Evolutionary conservation across 2,113 vertebrate genomes (phyloP), one percentile per base, ranked within the genome.

Genomic region (Microcebus jonahi): DNA sequence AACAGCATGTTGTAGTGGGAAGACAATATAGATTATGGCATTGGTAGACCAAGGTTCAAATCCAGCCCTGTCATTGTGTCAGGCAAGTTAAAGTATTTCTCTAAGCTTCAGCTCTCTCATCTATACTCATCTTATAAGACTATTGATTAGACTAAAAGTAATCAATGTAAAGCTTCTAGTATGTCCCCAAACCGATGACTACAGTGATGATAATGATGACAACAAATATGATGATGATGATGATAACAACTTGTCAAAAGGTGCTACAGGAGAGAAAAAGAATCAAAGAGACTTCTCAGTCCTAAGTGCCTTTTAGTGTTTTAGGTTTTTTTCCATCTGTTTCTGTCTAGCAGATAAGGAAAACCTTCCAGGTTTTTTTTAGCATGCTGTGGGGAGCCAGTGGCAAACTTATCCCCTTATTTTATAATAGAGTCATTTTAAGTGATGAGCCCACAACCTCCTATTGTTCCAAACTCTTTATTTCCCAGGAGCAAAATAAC

Each of bases 401-500:
- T 39, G 34, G 36, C 5, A 55, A 70, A 73, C 63, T n/a, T 84
- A 73, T 29, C 59, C 68, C 61, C 45, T 83, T 87, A 34, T 68
- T 84, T 83, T n/a, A n/a, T 75, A 88, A 81, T 25, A 70, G 63
- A 67, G 10, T 91, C 34, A 86, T 94, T 90, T 93, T 48, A 88
- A 94, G 68, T 88, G 70, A 88, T 81, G 17, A 85, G 21, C n/a
- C 23, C 45, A 53, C 23, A 96, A 25, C 8, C 65, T 55, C 45
- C 90, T 91, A 77, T 83, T 89, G 70, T 77, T 87, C 39, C 65
- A 95, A 83, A 88, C 6, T 83, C 39, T 92, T 67, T 53, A 55
- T 73, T 96, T 96, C 83, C 63, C 25, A 91, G 36, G 25, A 93
- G 65, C 71, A 96, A 85, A 96, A 81, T 85, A 55, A 86, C 17